These are phyloP conservation scores for Physocephala rufipes DNA, from an alignment of 2,888 invertebrate genomes.

Conservation along the genomic window DNA sequence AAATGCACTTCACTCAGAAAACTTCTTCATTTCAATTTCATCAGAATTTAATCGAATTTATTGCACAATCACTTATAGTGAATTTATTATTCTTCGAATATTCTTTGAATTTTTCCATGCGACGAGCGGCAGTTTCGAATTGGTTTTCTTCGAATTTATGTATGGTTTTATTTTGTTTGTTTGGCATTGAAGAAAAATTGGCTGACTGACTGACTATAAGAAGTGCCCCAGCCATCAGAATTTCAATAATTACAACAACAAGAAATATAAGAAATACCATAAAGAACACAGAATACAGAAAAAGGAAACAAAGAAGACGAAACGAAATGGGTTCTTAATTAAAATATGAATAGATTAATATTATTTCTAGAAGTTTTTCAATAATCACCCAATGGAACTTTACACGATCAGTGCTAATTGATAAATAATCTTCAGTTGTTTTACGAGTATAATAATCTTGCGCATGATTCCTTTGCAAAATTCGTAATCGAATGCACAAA, in stretches of 20 bases:
- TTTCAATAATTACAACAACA: no score
- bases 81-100: neutral
- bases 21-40: neutral
- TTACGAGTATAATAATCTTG: no score
- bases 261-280: neutral
- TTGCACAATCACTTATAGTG: neutral
- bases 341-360: no score
- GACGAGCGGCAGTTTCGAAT: neutral
- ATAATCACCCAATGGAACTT: no score
- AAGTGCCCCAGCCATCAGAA: no score
- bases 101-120: neutral
- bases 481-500: no score
- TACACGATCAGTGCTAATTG: no score
- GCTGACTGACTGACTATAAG: no score
- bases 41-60: neutral
- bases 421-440: no score
- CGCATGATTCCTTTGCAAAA: no score
- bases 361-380: no score
- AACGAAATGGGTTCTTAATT: no score
- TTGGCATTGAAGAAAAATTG: neutral
- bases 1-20: neutral
- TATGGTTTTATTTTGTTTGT: neutral
- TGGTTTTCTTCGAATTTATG: neutral
- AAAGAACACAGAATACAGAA: neutral
- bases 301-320: constrained; percentile 6